A percentile compares a stretch with the other conserved stretches of the same genome.
Conservation (phyloP, 2,113 vertebrate species). For the Hassar affinis region DNA sequence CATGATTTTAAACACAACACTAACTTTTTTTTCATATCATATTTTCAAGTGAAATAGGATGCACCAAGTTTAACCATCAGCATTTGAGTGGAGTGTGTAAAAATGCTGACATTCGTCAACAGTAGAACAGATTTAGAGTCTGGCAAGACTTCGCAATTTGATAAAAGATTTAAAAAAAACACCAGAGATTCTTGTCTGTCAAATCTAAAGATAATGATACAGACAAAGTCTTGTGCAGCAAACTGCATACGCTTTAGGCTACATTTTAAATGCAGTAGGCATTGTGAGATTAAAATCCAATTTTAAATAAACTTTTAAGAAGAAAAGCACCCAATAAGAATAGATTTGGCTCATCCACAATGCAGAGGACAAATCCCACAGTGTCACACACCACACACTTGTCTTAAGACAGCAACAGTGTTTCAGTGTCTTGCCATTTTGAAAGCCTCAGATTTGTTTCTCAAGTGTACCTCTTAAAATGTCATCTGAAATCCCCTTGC, state of each 20-base stretch:
- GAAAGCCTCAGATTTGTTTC: not conserved
- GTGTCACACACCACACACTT: too few species aligned
- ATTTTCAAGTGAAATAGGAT: not conserved
- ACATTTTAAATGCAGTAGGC: not conserved
- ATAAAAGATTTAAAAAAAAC: too few species aligned
- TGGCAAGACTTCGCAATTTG: not conserved
- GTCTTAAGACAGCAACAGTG: not conserved
- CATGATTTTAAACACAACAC: not conserved
- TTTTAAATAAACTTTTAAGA: too few species aligned
- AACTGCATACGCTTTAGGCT: not conserved
- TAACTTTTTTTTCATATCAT: not conserved
- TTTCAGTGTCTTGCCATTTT: not conserved
- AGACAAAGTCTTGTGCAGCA: not conserved
- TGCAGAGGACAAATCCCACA: not conserved
- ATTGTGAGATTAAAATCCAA: not conserved
- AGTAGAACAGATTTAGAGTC: not conserved
- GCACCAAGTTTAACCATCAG: not conserved
- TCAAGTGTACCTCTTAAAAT: not conserved
- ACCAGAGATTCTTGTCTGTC: not conserved
- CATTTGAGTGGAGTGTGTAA: not conserved
- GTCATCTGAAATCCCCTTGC: slow-evolving; percentile 17
- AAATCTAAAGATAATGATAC: not conserved
- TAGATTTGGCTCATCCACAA: not conserved
- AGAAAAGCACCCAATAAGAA: not conserved
- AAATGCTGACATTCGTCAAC: not conserved